phyloP scores from a whole-genome alignment of 2,888 invertebrate genomes.

The Pollenia griseotomentosa region DNA sequence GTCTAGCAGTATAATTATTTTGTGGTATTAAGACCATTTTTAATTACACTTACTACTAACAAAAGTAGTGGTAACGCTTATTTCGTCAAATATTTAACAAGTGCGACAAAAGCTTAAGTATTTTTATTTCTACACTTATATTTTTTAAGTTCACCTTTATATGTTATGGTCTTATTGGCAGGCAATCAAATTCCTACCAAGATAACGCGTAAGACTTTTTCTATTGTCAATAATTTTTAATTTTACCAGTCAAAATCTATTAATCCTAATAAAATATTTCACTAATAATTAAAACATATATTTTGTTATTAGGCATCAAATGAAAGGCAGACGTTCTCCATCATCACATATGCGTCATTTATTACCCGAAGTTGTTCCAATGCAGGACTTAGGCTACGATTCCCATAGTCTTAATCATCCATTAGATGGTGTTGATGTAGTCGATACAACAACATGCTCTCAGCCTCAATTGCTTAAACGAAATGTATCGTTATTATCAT shows the following conservation, averaged over 20 bases:
- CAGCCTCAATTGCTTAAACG: conserved; percentile 82
- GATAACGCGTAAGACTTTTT: conserved; percentile 75
- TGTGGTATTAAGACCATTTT: no score
- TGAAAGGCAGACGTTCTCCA: conserved; percentile 83
- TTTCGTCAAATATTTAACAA: no score
- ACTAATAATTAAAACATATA: background rate
- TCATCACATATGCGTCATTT: conserved; percentile 83
- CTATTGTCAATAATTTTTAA: conserved; percentile 24
- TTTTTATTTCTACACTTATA: no score
- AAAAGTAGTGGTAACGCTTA: no score
- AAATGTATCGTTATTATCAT: conserved; percentile 83
- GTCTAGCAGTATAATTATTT: no score
- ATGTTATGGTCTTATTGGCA: background rate
- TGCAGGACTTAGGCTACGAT: conserved; percentile 83
- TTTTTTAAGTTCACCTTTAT: background rate
- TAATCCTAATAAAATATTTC: conserved; percentile 10
- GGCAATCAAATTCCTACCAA: conserved; percentile 75
- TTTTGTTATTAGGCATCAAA: conserved; percentile 80
- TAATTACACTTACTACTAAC: no score
- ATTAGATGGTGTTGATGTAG: conserved; percentile 77
- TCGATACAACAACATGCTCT: conserved; percentile 77
- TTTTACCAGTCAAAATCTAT: conserved; percentile 19
- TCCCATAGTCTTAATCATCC: conserved; percentile 79
- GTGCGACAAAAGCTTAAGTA: no score
- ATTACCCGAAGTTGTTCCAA: conserved; percentile 83